These are phyloP conservation scores for Aegithalos caudatus DNA, from an alignment of 2,113 vertebrate species.

Conservation along the genomic window DNA sequence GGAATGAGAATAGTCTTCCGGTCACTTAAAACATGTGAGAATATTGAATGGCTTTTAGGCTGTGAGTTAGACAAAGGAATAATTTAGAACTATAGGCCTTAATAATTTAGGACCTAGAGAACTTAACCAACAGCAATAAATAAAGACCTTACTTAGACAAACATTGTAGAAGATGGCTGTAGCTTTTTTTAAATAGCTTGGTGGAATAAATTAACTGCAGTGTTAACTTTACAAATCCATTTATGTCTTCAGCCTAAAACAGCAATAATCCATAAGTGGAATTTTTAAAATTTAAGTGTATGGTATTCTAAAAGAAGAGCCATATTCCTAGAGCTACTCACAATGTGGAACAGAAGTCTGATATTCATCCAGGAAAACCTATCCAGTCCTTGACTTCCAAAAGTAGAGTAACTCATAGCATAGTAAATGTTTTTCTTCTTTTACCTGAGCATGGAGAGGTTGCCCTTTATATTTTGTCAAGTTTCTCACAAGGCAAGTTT, in stretches of 20 bases:
- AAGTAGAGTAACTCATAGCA: not conserved
- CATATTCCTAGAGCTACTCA: not conserved
- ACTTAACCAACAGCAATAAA: not conserved
- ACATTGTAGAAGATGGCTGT: not conserved
- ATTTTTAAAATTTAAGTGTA: not conserved
- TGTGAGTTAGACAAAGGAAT: not conserved
- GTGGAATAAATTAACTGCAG: not conserved
- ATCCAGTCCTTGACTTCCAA: not conserved
- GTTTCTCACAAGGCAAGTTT: not conserved
- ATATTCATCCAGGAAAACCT: not conserved
- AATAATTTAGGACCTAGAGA: not conserved
- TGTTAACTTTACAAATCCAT: not conserved
- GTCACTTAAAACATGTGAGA: not conserved
- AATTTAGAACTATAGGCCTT: not conserved
- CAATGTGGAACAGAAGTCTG: not conserved
- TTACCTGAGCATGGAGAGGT: not conserved
- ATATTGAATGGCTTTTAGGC: not conserved
- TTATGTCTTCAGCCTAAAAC: not conserved
- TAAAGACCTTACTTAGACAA: not conserved
- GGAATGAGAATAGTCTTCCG: not conserved
- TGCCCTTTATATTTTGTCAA: not conserved
- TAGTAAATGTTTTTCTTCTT: not conserved
- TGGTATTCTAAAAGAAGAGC: not conserved
- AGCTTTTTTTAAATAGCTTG: not conserved
- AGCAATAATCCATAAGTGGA: not conserved